phyloP scores from a whole-genome alignment of 2,797 vertebrate species.

The Tolypeutes matacus region DNA sequence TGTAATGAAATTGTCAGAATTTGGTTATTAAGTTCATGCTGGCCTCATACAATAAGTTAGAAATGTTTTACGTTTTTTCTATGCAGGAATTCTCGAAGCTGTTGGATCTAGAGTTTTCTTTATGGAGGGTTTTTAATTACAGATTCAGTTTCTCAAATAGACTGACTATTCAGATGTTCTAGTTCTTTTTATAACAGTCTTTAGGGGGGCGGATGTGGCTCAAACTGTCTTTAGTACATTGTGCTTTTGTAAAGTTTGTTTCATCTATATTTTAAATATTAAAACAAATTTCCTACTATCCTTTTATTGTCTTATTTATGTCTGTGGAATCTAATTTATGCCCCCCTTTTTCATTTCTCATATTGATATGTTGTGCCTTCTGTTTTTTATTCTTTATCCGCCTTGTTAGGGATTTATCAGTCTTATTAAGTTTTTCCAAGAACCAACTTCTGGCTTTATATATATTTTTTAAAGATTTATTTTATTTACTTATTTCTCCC shows the following conservation, averaged over 20 bases:
- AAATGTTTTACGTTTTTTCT: background rate
- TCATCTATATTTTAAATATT: background rate
- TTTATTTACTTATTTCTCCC: no score
- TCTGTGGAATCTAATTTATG: background rate
- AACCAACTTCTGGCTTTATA: background rate
- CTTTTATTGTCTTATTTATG: background rate
- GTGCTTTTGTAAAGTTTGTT: background rate
- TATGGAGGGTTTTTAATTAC: no score
- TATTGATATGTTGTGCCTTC: no score
- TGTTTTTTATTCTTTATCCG: background rate
- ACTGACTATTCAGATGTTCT: background rate
- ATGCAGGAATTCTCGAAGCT: no score
- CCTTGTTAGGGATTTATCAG: background rate
- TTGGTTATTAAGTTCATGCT: background rate
- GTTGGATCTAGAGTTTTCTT: no score
- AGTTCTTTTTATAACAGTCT: background rate
- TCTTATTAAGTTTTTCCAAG: background rate
- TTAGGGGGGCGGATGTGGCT: no score
- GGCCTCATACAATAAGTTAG: background rate
- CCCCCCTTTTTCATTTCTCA: no score
- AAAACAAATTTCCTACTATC: background rate
- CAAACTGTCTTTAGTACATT: no score
- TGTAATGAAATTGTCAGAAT: background rate
- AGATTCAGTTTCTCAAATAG: background rate
- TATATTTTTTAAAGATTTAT: no score